Base-by-base conservation (phyloP, 2,888 invertebrate species). In the Pelosia muscerda region DNA sequence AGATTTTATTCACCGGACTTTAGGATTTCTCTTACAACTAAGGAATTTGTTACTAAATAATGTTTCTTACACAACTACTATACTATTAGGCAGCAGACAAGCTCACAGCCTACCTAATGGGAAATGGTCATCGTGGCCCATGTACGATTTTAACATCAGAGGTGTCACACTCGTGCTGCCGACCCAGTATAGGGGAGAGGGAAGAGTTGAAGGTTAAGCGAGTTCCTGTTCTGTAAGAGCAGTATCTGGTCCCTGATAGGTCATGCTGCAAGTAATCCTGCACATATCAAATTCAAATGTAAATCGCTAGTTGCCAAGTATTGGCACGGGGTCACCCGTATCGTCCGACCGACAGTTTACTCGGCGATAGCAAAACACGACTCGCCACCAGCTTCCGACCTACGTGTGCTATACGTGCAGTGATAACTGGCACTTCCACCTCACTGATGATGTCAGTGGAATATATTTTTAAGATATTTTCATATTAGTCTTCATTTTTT, bases 361-460 rank as follows among this genome's bases (percentile, higher is more conserved):
- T 19, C 5, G 54, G 6, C 42, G 72, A 71, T 78, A 76, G 63
- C 49, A 23, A n/a, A n/a, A 13, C 34, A 42, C 38, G n/a, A 25
- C 6, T 25, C 31, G 26, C 63, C 56, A 42, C 73, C 73, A 70
- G 61, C 68, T 65, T 67, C 72, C 75, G 34, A 71, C 66, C 49
- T 56, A 28, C 49, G 54, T 63, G 54, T 42, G 25, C 1, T 66
- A 67, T n/a, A 57, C 28, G 64, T 64, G 69, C 26, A 23, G 66
- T 66, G 75, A 79, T 79, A 77, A 79, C 79, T 31, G 60, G 59
- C 58, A 34, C 65, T 64, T 26, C 53, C 63, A 72, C 69, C 68
- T 25, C 55, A 66, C 56, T 63, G 60, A 55, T 63, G 55, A 55
- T 56, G 22, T 31, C 58, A 31, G 22, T 23, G 22, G 34, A 19